These are phyloP conservation scores for Epinephelus fuscoguttatus DNA, from an alignment of 2,113 vertebrate species.

Conservation along the genomic window DNA sequence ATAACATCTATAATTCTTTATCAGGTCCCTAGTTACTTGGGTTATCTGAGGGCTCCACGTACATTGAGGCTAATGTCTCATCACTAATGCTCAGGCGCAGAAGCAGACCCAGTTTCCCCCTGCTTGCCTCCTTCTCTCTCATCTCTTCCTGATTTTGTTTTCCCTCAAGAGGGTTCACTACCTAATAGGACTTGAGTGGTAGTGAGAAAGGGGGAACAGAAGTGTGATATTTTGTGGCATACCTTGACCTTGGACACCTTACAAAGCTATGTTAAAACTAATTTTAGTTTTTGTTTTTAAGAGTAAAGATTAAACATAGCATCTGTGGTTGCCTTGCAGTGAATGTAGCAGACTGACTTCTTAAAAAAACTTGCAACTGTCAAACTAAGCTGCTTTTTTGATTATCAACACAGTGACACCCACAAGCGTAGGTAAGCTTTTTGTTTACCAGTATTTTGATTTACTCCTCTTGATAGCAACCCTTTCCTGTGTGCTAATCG, in stretches of 20 bases:
- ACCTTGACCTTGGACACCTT: constrained; percentile 6
- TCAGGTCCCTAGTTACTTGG: constrained; percentile 5
- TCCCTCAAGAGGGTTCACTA: constrained; percentile 44
- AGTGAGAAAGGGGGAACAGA: neutral
- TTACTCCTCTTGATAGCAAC: neutral
- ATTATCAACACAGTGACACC: neutral
- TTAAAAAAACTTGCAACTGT: neutral
- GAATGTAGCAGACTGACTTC: neutral
- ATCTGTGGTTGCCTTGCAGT: constrained; percentile 1
- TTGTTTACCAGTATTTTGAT: constrained; percentile 4
- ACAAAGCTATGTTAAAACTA: constrained; percentile 4
- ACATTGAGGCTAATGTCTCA: constrained; percentile 51
- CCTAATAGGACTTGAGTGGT: constrained; percentile 27
- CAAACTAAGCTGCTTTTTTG: constrained; percentile 6
- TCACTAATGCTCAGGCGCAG: constrained; percentile 48
- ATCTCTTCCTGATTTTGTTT: constrained; percentile 47
- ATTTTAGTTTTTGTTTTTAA: neutral
- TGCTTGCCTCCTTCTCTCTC: constrained; percentile 31
- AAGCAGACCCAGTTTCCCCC: constrained; percentile 22
- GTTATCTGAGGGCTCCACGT: constrained; percentile 22
- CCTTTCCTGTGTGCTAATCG: neutral
- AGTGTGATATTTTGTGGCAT: constrained; percentile 24
- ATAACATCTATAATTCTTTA: constrained; percentile 23
- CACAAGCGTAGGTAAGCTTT: neutral
- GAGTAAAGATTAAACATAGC: neutral